phyloP scores from a whole-genome alignment of 2,888 invertebrate species.

The Cheiracanthium punctorium region DNA sequence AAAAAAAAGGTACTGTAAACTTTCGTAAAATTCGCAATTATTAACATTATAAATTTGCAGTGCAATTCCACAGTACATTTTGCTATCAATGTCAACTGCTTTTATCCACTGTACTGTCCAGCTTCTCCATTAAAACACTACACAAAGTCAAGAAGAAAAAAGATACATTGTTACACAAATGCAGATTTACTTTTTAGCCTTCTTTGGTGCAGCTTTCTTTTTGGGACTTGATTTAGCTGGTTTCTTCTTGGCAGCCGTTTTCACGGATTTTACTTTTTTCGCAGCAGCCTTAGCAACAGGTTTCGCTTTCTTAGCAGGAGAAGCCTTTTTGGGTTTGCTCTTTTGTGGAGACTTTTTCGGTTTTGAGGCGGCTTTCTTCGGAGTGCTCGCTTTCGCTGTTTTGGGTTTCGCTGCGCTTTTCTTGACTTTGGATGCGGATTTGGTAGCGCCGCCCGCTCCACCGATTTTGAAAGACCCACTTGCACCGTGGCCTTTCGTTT shows the following conservation, averaged over 20 bases:
- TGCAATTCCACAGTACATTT: background rate
- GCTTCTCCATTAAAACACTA: background rate
- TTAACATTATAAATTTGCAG: background rate
- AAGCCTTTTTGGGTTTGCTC: slow-evolving; percentile 7
- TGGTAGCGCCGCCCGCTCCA: slow-evolving; percentile 37
- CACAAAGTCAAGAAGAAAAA: background rate
- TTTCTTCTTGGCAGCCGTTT: slow-evolving; percentile 64
- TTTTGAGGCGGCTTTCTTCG: slow-evolving; percentile 48
- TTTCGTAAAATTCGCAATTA: background rate
- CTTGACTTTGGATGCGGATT: slow-evolving; percentile 49
- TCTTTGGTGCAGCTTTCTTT: slow-evolving; percentile 65
- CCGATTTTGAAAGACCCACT: slow-evolving; percentile 74
- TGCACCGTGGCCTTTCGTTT: slow-evolving; percentile 74
- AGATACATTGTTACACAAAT: too few relatives aligned
- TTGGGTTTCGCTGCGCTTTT: slow-evolving; percentile 54
- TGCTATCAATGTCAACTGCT: background rate
- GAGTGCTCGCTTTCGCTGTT: slow-evolving; percentile 46
- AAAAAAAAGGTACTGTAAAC: background rate
- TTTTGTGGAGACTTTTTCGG: slow-evolving; percentile 60
- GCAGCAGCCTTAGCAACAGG: slow-evolving; percentile 26
- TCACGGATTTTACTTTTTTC: slow-evolving; percentile 47
- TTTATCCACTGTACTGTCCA: background rate
- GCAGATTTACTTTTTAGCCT: slow-evolving; percentile 59
- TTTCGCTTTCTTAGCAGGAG: slow-evolving; percentile 67
- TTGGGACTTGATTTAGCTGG: slow-evolving; percentile 65